Evolutionary conservation across 2,888 invertebrate genomes (phyloP).

Genomic region (Steinernema carpocapsae): DNA sequence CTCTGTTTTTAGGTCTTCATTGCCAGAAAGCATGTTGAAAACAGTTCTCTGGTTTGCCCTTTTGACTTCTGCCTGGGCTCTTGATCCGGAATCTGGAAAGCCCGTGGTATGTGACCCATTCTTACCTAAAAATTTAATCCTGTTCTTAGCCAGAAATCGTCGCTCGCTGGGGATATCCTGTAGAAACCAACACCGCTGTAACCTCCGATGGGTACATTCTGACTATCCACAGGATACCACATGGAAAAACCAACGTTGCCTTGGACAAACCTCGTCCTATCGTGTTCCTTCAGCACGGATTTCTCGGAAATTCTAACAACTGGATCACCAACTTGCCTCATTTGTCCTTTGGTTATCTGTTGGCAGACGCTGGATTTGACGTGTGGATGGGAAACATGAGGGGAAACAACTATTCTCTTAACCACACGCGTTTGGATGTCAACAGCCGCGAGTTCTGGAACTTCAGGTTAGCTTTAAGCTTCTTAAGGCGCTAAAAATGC

Average conservation of each 20-base stretch:
- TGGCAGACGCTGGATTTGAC: conserved; percentile 57
- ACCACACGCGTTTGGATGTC: conserved; percentile 74
- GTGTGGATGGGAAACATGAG: conserved; percentile 69
- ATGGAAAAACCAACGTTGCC: conserved; percentile 69
- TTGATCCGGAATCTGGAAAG: background rate
- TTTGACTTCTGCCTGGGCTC: background rate
- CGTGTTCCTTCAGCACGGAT: conserved; percentile 73
- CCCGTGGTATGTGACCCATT: too few species aligned
- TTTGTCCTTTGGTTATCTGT: conserved; percentile 43
- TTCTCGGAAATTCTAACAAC: conserved; percentile 68
- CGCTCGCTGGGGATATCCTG: conserved; percentile 67
- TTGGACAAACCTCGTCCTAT: conserved; percentile 71
- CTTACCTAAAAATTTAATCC: too few species aligned
- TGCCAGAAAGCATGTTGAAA: too few species aligned
- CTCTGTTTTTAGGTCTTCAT: too few species aligned
- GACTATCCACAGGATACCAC: conserved; percentile 80
- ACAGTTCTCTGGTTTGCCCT: too few species aligned
- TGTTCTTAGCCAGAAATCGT: background rate
- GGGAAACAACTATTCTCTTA: conserved; percentile 72
- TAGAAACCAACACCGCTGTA: conserved; percentile 42
- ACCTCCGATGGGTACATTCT: conserved; percentile 84
- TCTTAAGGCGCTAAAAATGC: too few species aligned
- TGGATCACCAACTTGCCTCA: conserved; percentile 76
- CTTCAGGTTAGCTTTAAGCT: conserved; percentile 73
- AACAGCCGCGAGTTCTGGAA: conserved; percentile 78